These are phyloP conservation scores for Galerucella nymphaeae DNA, from an alignment of 2,888 invertebrate species.

Conservation along the genomic window DNA sequence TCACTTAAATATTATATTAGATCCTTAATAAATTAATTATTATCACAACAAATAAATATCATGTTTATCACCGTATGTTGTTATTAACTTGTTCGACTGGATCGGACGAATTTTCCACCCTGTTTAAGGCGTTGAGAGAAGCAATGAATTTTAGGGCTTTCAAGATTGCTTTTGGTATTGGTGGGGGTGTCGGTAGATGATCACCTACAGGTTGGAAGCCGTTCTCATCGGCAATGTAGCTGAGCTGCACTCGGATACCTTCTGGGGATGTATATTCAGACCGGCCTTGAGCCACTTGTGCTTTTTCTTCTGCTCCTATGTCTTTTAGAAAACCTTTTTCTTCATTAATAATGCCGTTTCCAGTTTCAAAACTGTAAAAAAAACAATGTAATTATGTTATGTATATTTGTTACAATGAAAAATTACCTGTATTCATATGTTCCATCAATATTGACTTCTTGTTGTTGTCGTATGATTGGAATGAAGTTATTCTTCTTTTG, in stretches of 20 bases:
- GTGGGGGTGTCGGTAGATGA: constrained; percentile 83
- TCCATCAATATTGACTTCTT: constrained; percentile 66
- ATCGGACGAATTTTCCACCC: constrained; percentile 41
- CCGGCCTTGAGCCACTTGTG: constrained; percentile 53
- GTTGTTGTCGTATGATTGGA: constrained; percentile 57
- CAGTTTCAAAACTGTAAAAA: constrained; percentile 65
- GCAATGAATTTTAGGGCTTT: constrained; percentile 70
- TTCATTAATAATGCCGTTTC: constrained; percentile 66
- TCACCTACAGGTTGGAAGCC: constrained; percentile 78
- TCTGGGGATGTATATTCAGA: constrained; percentile 52
- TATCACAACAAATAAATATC: constrained; percentile 1
- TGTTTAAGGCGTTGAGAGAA: constrained; percentile 75
- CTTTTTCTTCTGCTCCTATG: constrained; percentile 45
- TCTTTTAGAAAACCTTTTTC: constrained; percentile 59
- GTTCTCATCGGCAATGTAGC: constrained; percentile 75
- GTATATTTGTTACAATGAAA: too few relatives aligned
- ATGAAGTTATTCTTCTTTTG: constrained; percentile 25
- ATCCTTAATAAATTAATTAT: constrained; percentile 13
- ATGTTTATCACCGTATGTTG: background rate
- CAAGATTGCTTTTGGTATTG: constrained; percentile 80
- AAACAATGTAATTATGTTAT: background rate
- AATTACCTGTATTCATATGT: constrained; percentile 59
- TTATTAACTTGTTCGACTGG: background rate
- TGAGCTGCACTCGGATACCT: constrained; percentile 63
- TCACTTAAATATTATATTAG: background rate